Evolutionary conservation across 2,113 vertebrate genomes (phyloP).

Genomic region (Notiomystis cincta): DNA sequence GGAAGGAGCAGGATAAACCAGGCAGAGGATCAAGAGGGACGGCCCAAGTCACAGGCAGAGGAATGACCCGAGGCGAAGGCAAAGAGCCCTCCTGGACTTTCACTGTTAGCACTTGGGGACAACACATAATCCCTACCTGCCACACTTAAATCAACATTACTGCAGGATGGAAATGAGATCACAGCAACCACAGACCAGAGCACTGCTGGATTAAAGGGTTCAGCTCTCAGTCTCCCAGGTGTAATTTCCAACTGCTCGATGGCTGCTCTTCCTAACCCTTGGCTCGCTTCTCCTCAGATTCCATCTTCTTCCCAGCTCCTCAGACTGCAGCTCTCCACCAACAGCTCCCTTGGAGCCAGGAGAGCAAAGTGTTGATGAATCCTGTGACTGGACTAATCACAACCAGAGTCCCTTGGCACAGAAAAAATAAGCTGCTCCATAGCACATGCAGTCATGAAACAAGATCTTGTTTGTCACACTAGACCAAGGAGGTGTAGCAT

Average conservation of each 20-base stretch:
- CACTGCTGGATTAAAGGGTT: not conserved
- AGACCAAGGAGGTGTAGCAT: not conserved
- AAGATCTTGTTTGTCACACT: not conserved
- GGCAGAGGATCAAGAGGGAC: not conserved
- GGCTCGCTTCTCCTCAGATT: not conserved
- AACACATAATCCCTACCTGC: not conserved
- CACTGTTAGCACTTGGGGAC: not conserved
- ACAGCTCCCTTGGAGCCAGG: not conserved
- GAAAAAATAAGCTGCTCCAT: not conserved
- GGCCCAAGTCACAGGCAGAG: not conserved
- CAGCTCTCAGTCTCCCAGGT: not conserved
- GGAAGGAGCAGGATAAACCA: not conserved
- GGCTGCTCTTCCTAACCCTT: not conserved
- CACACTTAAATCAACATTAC: not conserved
- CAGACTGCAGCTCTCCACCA: not conserved
- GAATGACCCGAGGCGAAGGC: not conserved
- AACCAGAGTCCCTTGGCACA: not conserved
- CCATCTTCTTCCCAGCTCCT: not conserved
- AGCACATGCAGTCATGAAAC: not conserved
- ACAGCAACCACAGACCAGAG: not conserved
- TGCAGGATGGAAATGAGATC: not conserved
- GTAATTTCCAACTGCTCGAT: accelerated
- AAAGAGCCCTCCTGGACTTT: not conserved
- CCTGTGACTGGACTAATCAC: not conserved
- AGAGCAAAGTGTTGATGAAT: not conserved